Evolutionary conservation across 2,888 invertebrate genomes (phyloP).

Genomic region (Nemotelus nigrinus): DNA sequence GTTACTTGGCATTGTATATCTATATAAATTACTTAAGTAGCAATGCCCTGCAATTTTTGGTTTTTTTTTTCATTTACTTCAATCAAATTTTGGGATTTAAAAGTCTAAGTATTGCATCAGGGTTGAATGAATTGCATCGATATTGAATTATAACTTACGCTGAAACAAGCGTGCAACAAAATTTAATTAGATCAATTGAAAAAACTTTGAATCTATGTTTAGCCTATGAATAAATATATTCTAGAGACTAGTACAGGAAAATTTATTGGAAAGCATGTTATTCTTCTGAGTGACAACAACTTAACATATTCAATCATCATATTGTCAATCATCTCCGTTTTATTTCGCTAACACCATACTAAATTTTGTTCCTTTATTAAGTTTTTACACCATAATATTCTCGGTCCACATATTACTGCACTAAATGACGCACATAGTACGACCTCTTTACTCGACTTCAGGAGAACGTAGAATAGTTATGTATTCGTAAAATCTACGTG

Average conservation of each 20-base stretch:
- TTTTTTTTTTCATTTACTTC: background rate
- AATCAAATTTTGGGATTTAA: background rate
- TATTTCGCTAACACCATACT: background rate
- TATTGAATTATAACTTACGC: background rate
- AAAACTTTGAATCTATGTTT: background rate
- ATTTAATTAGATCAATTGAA: background rate
- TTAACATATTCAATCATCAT: background rate
- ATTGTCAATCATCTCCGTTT: background rate
- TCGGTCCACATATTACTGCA: background rate
- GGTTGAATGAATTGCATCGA: background rate
- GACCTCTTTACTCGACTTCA: background rate
- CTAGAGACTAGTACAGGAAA: conserved; percentile 14
- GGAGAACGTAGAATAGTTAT: background rate
- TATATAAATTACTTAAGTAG: conserved; percentile 3
- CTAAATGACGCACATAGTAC: conserved; percentile 6
- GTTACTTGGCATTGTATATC: conserved; percentile 8
- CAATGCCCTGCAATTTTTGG: conserved; percentile 8
- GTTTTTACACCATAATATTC: too few species aligned
- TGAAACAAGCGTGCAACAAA: background rate
- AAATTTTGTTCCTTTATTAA: background rate
- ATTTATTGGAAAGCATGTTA: conserved; percentile 1
- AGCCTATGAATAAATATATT: conserved; percentile 12
- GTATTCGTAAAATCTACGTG: background rate
- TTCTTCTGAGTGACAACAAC: background rate
- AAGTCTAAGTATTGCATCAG: background rate